Conservation (phyloP, 2,113 vertebrate genomes). For the Todiramphus saurophagus region DNA sequence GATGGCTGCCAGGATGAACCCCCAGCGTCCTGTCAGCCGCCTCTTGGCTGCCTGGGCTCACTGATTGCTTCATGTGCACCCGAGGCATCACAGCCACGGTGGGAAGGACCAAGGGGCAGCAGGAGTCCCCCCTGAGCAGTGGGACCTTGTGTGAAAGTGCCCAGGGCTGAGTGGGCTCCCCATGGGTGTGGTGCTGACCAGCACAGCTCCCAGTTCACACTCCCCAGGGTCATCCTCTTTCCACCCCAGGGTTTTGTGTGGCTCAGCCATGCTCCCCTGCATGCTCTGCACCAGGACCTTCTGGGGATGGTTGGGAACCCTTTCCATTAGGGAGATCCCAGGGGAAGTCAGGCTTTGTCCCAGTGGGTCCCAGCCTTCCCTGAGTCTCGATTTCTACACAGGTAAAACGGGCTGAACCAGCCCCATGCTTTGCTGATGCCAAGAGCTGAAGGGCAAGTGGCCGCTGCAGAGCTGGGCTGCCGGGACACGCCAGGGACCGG, state of each 20-base stretch:
- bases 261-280: background rate
- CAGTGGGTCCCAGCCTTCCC: background rate
- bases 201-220: accelerated
- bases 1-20: background rate
- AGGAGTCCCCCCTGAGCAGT: no score
- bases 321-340: no score
- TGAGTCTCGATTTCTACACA: background rate
- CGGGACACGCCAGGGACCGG: accelerated
- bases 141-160: background rate
- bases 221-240: background rate
- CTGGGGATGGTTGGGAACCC: background rate
- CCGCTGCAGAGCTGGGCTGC: background rate
- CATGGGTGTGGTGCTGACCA: accelerated
- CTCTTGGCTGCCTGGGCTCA: background rate
- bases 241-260: background rate
- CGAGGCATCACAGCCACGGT: background rate
- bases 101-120: background rate
- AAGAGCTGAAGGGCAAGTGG: background rate
- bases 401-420: background rate
- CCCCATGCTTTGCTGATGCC: accelerated
- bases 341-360: background rate
- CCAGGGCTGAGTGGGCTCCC: background rate
- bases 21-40: background rate
- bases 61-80: background rate
- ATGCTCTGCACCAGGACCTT: background rate